Conservation (phyloP, 2,113 vertebrate genomes). For the Phrynocephalus versicolor region DNA sequence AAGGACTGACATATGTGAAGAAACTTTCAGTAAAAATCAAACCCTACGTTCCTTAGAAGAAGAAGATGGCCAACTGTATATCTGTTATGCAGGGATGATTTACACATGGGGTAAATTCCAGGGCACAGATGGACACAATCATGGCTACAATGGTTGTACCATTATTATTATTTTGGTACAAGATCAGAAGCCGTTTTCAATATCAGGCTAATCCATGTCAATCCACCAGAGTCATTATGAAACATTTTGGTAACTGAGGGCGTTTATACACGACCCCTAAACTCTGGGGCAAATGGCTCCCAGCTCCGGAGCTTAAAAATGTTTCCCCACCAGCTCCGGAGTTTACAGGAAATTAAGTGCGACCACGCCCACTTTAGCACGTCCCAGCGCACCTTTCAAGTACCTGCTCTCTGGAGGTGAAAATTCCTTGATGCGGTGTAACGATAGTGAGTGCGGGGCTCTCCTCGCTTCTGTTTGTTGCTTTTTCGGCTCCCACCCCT, state of each 20-base stretch:
- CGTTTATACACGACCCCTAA: too few species aligned
- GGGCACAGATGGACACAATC: neutral
- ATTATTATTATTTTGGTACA: neutral
- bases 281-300: too few species aligned
- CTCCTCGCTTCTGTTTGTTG: too few species aligned
- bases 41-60: neutral
- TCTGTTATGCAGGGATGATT: neutral
- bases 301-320: too few species aligned
- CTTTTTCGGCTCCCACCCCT: too few species aligned
- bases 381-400: too few species aligned
- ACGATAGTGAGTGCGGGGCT: too few species aligned
- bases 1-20: neutral
- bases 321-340: too few species aligned
- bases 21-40: conserved; percentile 22
- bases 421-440: too few species aligned
- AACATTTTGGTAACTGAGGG: neutral
- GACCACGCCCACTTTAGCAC: too few species aligned
- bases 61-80: neutral
- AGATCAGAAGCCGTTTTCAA: neutral
- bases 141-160: neutral
- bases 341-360: too few species aligned
- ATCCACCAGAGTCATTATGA: neutral
- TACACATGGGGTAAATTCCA: neutral
- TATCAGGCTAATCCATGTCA: neutral
- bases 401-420: too few species aligned